phyloP scores from a whole-genome alignment of 2,113 vertebrate species.

The Anser cygnoides region DNA sequence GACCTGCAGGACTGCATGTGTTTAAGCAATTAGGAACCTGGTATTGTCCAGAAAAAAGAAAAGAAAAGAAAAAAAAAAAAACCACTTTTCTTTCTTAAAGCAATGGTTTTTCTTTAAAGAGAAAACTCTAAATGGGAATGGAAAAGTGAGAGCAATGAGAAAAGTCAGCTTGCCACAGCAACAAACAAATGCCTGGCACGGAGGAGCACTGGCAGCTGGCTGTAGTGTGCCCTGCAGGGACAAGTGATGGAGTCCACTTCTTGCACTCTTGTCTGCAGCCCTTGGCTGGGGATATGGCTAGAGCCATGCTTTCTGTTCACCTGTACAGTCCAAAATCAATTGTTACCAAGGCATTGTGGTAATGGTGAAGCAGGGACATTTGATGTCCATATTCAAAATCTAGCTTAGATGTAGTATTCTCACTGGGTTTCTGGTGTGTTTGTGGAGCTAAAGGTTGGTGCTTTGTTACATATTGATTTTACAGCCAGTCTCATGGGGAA shows the following conservation, averaged over 20 bases:
- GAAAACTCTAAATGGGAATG: background rate
- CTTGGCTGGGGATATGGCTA: background rate
- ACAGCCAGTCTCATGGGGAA: slow-evolving; percentile 67
- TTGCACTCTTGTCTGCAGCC: background rate
- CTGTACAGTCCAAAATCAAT: background rate
- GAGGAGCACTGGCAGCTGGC: background rate
- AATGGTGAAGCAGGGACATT: background rate
- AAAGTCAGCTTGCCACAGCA: background rate
- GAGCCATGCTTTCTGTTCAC: accelerated
- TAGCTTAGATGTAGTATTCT: background rate
- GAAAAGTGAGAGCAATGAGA: background rate
- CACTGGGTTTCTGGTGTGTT: slow-evolving; percentile 18
- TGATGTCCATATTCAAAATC: background rate
- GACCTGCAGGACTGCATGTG: slow-evolving; percentile 19
- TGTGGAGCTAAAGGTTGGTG: slow-evolving; percentile 56
- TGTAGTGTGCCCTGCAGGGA: background rate
- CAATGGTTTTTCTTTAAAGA: background rate
- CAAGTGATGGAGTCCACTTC: background rate
- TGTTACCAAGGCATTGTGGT: background rate
- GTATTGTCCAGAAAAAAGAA: slow-evolving; percentile 6
- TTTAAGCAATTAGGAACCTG: slow-evolving; percentile 50
- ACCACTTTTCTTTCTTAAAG: background rate
- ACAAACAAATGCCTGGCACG: background rate
- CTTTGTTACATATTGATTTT: slow-evolving; percentile 73
- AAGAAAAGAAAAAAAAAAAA: slow-evolving; percentile 20